phyloP scores from a whole-genome alignment of 1,140 invertebrate genomes.

The Temnothorax nylanderi region DNA sequence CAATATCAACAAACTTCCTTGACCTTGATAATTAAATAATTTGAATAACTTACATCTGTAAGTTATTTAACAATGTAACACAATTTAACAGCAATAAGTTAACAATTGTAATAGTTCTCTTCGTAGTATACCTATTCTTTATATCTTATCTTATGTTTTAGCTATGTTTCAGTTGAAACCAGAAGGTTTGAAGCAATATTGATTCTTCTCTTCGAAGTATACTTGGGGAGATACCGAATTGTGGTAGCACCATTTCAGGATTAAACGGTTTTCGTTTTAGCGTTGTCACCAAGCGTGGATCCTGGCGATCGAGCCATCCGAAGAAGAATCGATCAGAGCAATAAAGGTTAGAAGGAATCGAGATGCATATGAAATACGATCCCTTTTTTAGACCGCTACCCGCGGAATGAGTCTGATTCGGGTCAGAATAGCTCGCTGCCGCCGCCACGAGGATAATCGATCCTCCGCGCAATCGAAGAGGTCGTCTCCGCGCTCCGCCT shows the following conservation, averaged over 20 bases:
- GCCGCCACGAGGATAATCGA: conserved; percentile 71
- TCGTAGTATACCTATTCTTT: neutral
- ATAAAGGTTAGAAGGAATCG: conserved; percentile 16
- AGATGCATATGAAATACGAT: conserved; percentile 49
- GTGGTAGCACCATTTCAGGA: neutral
- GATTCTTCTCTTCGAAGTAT: neutral
- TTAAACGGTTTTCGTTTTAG: neutral
- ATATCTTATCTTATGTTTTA: neutral
- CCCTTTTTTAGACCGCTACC: conserved; percentile 10
- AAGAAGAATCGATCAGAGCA: neutral
- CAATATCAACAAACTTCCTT: too few species aligned
- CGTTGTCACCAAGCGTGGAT: neutral
- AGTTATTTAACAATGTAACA: neutral
- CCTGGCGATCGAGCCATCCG: neutral
- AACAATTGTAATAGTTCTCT: neutral
- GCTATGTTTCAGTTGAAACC: neutral
- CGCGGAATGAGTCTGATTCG: conserved; percentile 59
- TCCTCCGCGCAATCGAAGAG: conserved; percentile 66
- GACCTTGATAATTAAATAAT: conserved; percentile 4
- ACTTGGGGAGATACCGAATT: neutral
- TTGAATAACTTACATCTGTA: neutral
- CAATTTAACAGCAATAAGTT: neutral
- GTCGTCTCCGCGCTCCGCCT: conserved; percentile 71
- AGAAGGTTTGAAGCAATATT: neutral
- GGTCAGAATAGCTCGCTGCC: conserved; percentile 60